Evolutionary conservation across 2,888 invertebrate species (phyloP).

Genomic region (Meghimatium bilineatum): DNA sequence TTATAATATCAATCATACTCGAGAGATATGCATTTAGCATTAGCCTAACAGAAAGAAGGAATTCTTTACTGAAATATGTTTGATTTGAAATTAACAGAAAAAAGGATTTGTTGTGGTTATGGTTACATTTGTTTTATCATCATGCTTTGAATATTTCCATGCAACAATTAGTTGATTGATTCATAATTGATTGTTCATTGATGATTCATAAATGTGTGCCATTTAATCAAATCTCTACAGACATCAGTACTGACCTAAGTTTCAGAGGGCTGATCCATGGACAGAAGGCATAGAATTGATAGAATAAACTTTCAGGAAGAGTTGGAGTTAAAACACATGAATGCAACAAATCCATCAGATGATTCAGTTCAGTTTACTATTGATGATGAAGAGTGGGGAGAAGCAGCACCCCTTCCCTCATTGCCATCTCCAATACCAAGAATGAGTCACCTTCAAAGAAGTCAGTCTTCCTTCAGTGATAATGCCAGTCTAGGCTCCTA

Average conservation of each 20-base stretch:
- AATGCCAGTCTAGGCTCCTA: neutral
- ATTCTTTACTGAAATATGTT: too few species aligned
- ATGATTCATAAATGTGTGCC: too few species aligned
- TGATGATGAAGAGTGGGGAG: neutral
- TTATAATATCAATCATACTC: too few species aligned
- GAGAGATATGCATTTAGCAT: too few species aligned
- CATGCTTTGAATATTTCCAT: neutral
- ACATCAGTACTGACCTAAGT: neutral
- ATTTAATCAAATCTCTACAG: constrained; percentile 3
- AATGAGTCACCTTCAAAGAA: too few species aligned
- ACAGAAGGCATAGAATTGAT: neutral
- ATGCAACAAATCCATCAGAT: neutral
- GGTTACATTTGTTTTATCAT: too few species aligned
- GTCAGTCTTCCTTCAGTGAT: neutral
- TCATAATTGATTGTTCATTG: too few species aligned
- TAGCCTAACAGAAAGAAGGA: too few species aligned
- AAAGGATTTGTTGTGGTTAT: too few species aligned
- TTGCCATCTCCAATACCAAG: neutral
- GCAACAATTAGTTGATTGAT: neutral
- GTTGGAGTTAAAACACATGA: neutral
- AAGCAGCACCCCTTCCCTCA: neutral
- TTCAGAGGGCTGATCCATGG: neutral
- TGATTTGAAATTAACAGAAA: too few species aligned
- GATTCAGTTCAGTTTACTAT: neutral
- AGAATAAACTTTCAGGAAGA: constrained; percentile 1